A percentile compares a stretch with the other conserved stretches of the same genome.
These are phyloP conservation scores for Ptychoptera contaminata DNA, from an alignment of 2,888 invertebrate species.

Conservation along the genomic window DNA sequence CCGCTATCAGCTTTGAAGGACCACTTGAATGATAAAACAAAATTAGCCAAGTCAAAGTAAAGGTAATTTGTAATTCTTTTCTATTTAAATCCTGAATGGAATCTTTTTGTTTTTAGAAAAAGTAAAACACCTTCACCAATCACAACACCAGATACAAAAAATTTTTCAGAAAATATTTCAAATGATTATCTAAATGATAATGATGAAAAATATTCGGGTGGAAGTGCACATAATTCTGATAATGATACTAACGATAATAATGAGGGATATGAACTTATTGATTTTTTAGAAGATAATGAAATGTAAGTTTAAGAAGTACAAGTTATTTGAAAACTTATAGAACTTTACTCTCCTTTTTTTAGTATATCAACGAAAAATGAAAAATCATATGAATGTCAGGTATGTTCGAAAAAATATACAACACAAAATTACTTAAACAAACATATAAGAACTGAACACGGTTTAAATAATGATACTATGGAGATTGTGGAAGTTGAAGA, in stretches of 20 bases:
- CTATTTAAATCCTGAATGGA: background rate
- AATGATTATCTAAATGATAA: background rate
- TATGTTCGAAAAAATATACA: constrained; percentile 26
- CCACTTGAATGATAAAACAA: too few species aligned
- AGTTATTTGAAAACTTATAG: too few species aligned
- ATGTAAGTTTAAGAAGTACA: background rate
- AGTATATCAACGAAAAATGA: background rate
- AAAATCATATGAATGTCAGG: constrained; percentile 19
- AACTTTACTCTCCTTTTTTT: too few species aligned
- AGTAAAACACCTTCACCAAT: background rate
- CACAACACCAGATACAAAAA: background rate
- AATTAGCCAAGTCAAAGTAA: too few species aligned
- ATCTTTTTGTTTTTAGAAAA: background rate
- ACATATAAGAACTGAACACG: constrained; percentile 24
- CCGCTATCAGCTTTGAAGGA: too few species aligned
- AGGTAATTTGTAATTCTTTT: too few species aligned
- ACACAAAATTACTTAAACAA: constrained; percentile 25
- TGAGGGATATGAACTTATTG: background rate
- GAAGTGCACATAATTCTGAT: background rate
- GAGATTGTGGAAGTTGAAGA: background rate
- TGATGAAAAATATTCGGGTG: too few species aligned
- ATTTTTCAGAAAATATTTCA: background rate
- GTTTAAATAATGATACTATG: constrained; percentile 10
- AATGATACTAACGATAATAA: background rate
- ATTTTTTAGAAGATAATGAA: background rate